Evolutionary conservation across 2,797 vertebrate genomes (phyloP).

Genomic region (Acipenser oxyrinchus): DNA sequence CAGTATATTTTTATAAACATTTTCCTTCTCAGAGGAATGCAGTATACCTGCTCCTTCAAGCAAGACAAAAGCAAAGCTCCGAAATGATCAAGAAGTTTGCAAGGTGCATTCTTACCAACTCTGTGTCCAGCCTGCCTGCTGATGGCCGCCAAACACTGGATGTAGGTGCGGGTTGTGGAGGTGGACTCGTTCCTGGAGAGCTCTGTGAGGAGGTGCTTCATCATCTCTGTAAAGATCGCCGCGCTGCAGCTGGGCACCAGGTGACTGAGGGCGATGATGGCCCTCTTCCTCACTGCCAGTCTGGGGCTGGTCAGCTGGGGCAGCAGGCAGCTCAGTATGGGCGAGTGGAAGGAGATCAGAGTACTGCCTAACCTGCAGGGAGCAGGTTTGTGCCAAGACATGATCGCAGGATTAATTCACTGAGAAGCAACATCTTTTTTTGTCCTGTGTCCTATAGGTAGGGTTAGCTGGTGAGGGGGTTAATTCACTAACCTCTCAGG

Average conservation of each 20-base stretch:
- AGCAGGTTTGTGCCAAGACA: too few species aligned
- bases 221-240: conserved; percentile 78
- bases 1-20: too few species aligned
- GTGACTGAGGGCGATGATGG: conserved; percentile 80
- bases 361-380: conserved; percentile 71
- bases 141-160: conserved; percentile 84
- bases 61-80: too few species aligned
- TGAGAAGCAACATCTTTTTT: too few species aligned
- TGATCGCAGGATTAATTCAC: too few species aligned
- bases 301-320: conserved; percentile 82
- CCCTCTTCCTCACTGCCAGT: conserved; percentile 85
- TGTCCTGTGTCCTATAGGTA: too few species aligned
- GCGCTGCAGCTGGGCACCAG: conserved; percentile 80
- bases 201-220: conserved; percentile 70
- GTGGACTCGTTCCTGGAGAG: conserved; percentile 59
- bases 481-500: too few species aligned
- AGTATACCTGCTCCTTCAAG: too few species aligned
- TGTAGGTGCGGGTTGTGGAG: conserved; percentile 74
- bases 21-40: too few species aligned
- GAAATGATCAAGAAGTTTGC: not conserved
- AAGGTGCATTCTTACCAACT: conserved; percentile 61
- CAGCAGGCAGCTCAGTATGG: conserved; percentile 80
- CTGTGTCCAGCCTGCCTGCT: conserved; percentile 86
- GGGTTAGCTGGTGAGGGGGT: too few species aligned
- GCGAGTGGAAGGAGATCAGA: conserved; percentile 75